Evolutionary conservation across 2,797 vertebrate genomes (phyloP).

Genomic region (Antrozous pallidus): DNA sequence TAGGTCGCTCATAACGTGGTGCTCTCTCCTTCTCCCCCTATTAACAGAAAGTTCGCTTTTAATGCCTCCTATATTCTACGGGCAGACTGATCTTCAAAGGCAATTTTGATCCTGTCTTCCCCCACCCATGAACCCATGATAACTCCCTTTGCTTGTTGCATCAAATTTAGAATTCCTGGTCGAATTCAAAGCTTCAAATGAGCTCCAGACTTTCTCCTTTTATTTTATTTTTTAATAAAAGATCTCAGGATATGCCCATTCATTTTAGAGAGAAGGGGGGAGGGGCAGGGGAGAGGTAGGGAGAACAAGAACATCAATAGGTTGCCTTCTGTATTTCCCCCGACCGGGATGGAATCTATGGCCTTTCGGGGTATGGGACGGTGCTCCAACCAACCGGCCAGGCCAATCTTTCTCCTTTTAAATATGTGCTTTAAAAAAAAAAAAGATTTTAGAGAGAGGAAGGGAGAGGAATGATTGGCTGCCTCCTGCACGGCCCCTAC

Average conservation of each 20-base stretch:
- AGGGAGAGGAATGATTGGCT: too few relatives aligned
- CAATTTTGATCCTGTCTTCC: not conserved
- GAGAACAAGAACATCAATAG: not conserved
- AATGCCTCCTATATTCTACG: not conserved
- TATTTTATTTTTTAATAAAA: not conserved
- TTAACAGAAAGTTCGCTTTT: not conserved
- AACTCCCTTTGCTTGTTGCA: not conserved
- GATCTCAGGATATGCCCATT: not conserved
- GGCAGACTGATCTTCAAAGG: not conserved
- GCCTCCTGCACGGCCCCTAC: too few relatives aligned
- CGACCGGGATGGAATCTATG: not conserved
- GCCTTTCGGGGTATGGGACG: not conserved
- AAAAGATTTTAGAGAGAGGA: too few relatives aligned
- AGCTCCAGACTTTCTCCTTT: not conserved
- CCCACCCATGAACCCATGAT: not conserved
- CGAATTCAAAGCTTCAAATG: not conserved
- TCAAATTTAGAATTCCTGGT: not conserved
- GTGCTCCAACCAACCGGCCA: not conserved
- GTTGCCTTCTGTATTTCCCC: not conserved
- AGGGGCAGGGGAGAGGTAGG: not conserved
- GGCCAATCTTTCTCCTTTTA: not conserved
- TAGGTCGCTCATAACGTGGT: slow-evolving; percentile 22
- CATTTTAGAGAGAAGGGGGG: not conserved
- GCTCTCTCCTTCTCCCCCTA: not conserved
- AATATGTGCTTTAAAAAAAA: not conserved